These are phyloP conservation scores for Microcebus murinus DNA, from an alignment of 2,113 vertebrate genomes.

Conservation along the genomic window DNA sequence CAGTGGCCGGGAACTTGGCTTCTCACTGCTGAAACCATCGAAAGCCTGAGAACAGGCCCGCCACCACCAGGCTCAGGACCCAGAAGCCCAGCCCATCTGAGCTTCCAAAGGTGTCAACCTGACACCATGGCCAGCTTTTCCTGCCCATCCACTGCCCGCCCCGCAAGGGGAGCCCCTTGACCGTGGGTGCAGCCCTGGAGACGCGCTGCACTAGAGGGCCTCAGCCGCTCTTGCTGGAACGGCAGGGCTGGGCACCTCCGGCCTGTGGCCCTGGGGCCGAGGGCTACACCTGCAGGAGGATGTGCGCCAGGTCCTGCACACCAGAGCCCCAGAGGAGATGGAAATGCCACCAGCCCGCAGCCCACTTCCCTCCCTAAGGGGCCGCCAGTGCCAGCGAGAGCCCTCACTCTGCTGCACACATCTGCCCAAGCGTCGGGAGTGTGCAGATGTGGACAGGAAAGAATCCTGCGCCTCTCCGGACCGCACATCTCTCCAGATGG, in stretches of 20 bases:
- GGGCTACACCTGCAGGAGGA: not conserved
- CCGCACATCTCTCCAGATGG: accelerated
- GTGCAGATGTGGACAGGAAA: not conserved
- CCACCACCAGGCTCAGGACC: not conserved
- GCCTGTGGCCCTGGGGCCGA: not conserved
- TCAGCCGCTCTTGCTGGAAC: not conserved
- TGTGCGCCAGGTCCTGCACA: accelerated
- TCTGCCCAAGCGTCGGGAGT: not conserved
- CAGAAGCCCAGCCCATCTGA: conserved; percentile 10
- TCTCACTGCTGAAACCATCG: conserved; percentile 83
- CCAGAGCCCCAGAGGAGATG: not conserved
- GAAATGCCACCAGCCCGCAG: not conserved
- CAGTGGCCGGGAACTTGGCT: conserved; percentile 89
- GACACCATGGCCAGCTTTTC: conserved; percentile 54
- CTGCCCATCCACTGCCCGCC: conserved; percentile 29
- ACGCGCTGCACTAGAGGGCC: conserved; percentile 55
- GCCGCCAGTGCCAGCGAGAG: too few relatives aligned
- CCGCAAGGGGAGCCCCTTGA: not conserved
- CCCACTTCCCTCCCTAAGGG: not conserved
- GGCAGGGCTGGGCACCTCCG: not conserved
- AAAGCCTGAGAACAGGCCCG: conserved; percentile 72
- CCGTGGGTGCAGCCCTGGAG: conserved; percentile 78
- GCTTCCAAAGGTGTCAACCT: conserved; percentile 78
- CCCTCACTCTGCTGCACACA: not conserved
- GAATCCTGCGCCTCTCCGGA: not conserved